Evolutionary conservation across 2,888 invertebrate species (phyloP), one percentile per base, ranked within the genome.

Genomic region (Lasioglossum oenotherae): DNA sequence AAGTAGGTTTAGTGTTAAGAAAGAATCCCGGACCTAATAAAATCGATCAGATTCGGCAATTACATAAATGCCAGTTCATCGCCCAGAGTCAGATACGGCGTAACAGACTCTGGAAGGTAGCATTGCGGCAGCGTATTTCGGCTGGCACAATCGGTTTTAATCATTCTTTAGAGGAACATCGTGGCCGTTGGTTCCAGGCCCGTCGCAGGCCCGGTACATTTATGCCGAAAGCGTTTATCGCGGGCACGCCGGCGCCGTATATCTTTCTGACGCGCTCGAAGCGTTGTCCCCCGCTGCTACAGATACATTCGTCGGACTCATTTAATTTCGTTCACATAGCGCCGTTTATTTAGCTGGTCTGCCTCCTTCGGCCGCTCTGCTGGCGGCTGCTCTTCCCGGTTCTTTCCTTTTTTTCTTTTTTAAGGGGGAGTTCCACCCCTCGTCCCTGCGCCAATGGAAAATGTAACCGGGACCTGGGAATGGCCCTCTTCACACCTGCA

Each of bases 281-380:
- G 44, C 82, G 79, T 57, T 46, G 77, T 80, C 76, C 82, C 60
- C 74, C 83, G 46, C 76, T 64, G 73, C 78, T 74, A 71, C 86
- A 82, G 85, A 88, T 82, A 87, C 88, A 85, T 88, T 80, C 85
- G 84, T 79, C 82, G 76, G 79, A 86, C 88, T 87, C 89, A 80
- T 89, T 91, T 91, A 88, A 91, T 91, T 89, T 91, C 84, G 85
- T 83, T 85, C 90, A 41, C 87, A 85, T 82, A 85, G 87, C 82
- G 77, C 79, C 88, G 85, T 90, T 90, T 86, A 88, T 90, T 90
- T 85, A 67, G 64, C 64, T 31, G 31, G 64, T 12, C 81, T 71
- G 4, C 80, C 80, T 41, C 71, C 76, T 73, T 57, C 57, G 41
- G n/a, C 14, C 49, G 41, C 69, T 16, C 76, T 10, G 67, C 60